Percentiles rank a stretch among this genome's conserved stretches.
phyloP scores from a whole-genome alignment of 2,113 vertebrate genomes.

The Paratilapia polleni region DNA sequence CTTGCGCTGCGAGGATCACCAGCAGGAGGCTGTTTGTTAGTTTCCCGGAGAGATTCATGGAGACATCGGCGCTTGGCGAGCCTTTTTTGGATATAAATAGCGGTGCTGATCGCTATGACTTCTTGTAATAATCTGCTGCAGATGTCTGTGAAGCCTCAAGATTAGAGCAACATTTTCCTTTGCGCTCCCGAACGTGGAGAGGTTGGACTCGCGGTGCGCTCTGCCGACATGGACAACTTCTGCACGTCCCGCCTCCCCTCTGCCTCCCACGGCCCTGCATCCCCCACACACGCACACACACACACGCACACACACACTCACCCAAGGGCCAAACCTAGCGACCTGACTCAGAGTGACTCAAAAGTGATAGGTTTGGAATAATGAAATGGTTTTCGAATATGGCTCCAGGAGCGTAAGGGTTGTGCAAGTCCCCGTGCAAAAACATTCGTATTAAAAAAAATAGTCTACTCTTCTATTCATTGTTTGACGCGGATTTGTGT shows the following conservation, averaged over 20 bases:
- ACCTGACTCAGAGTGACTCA: constrained; percentile 70
- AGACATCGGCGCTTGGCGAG: constrained; percentile 36
- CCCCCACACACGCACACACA: background rate
- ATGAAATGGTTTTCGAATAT: constrained; percentile 19
- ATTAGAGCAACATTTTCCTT: constrained; percentile 28
- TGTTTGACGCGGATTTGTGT: background rate
- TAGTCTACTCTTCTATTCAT: background rate
- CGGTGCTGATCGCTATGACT: background rate
- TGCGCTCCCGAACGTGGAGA: constrained; percentile 53
- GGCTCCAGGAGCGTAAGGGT: background rate
- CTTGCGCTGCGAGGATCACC: constrained; percentile 72
- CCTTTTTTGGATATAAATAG: background rate
- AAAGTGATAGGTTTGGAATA: constrained; percentile 44
- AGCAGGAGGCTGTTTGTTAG: constrained; percentile 59
- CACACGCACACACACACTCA: constrained; percentile 25
- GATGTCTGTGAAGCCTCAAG: background rate
- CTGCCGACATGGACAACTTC: constrained; percentile 66
- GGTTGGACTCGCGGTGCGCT: constrained; percentile 59
- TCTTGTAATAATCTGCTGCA: background rate
- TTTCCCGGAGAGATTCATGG: constrained; percentile 74
- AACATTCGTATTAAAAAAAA: background rate
- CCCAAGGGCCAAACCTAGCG: constrained; percentile 32
- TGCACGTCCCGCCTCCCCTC: constrained; percentile 45
- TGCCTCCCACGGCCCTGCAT: background rate
- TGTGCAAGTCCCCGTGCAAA: background rate